These are phyloP conservation scores for Agrotis exclamationis DNA, from an alignment of 2,888 invertebrate species.

Conservation along the genomic window DNA sequence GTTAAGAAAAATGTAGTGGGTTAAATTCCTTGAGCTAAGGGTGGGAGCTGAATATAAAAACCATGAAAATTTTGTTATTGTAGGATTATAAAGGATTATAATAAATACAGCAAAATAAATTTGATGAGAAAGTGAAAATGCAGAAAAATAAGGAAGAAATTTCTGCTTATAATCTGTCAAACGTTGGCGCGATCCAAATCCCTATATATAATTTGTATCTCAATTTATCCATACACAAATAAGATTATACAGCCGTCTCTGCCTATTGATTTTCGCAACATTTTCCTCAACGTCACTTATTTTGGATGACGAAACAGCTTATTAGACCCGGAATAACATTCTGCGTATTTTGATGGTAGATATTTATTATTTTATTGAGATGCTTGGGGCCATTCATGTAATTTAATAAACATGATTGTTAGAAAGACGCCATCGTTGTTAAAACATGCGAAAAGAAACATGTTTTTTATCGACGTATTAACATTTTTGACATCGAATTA, in stretches of 20 bases:
- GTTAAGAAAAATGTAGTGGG: no score
- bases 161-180: conserved; percentile 47
- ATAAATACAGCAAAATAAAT: no score
- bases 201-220: conserved; percentile 52
- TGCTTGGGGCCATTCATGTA: conserved; percentile 14
- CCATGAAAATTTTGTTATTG: neutral
- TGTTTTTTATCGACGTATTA: conserved; percentile 11
- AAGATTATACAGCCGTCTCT: conserved; percentile 32
- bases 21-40: no score
- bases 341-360: conserved; percentile 6
- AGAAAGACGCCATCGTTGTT: neutral
- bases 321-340: conserved; percentile 30
- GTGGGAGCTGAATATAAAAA: neutral
- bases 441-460: conserved; percentile 2
- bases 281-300: conserved; percentile 40
- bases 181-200: conserved; percentile 37
- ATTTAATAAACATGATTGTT: conserved; percentile 23
- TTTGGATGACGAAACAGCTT: conserved; percentile 33
- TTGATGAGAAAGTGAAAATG: neutral
- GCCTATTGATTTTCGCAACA: conserved; percentile 46
- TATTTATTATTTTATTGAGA: conserved; percentile 21
- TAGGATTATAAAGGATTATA: no score
- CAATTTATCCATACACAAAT: conserved; percentile 50
- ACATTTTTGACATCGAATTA: neutral
- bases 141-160: conserved; percentile 10